These are phyloP conservation scores for Pao palembangensis DNA, from an alignment of 2,113 vertebrate species.

Conservation along the genomic window DNA sequence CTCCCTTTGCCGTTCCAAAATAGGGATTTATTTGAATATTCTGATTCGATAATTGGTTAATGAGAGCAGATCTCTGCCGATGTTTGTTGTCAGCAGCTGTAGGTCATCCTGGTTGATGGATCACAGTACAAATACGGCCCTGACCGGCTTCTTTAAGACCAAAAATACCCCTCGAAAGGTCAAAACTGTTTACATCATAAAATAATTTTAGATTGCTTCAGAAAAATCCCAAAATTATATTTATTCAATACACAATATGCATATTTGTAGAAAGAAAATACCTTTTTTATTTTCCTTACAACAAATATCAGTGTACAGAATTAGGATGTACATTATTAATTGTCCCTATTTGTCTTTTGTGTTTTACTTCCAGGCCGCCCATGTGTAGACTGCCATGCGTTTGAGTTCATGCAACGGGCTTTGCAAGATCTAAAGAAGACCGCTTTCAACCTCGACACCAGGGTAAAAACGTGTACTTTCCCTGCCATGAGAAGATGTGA, in stretches of 20 bases:
- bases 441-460: constrained; percentile 84
- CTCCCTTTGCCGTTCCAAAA: neutral
- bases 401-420: constrained; percentile 98
- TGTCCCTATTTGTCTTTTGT: neutral
- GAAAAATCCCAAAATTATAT: too few relatives aligned
- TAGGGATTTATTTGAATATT: neutral
- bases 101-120: constrained; percentile 26
- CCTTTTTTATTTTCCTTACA: too few relatives aligned
- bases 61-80: constrained; percentile 11
- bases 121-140: constrained; percentile 12
- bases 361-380: constrained; percentile 80
- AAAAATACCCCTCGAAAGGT: neutral
- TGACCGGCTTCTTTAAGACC: neutral
- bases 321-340: neutral
- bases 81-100: constrained; percentile 9
- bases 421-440: constrained; percentile 94
- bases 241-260: too few relatives aligned
- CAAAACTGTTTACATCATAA: neutral
- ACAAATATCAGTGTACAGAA: too few relatives aligned
- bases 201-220: neutral
- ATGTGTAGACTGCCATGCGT: constrained; percentile 95
- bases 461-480: constrained; percentile 71
- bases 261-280: too few relatives aligned
- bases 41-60: neutral
- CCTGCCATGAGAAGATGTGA: neutral